phyloP scores from a whole-genome alignment of 2,797 vertebrate species.

The Phoebastria nigripes region DNA sequence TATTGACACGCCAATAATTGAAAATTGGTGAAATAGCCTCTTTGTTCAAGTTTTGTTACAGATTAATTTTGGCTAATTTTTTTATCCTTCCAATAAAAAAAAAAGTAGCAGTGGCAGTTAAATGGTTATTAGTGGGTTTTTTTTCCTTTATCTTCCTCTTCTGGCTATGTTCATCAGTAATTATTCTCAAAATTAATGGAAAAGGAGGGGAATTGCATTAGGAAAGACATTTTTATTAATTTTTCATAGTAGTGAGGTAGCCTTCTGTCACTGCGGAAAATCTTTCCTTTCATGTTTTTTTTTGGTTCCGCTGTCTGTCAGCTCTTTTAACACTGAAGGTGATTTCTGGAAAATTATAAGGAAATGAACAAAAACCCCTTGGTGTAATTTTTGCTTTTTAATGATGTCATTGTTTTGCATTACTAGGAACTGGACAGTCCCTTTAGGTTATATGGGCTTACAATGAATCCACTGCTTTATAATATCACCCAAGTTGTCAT shows the following conservation, averaged over 20 bases:
- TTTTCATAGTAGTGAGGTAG: not conserved
- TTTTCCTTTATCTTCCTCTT: not conserved
- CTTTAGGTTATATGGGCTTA: constrained; percentile 93
- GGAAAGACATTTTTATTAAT: not conserved
- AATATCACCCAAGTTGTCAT: constrained; percentile 99
- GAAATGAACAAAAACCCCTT: not conserved
- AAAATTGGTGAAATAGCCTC: not conserved
- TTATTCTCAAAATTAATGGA: not conserved
- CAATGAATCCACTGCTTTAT: constrained; percentile 98
- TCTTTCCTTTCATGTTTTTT: not conserved
- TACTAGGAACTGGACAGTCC: constrained; percentile 91
- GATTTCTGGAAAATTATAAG: not conserved
- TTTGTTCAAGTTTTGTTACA: not conserved
- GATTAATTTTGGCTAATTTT: not conserved
- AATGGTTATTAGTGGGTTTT: not conserved
- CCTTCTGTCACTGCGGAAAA: not conserved
- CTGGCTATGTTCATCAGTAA: not conserved
- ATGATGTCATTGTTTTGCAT: not conserved
- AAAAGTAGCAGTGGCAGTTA: not conserved
- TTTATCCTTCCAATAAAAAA: not conserved
- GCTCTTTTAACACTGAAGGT: not conserved
- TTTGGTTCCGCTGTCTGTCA: not conserved
- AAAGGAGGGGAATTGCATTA: not conserved
- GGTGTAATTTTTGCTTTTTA: not conserved
- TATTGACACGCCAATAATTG: not conserved